Evolutionary conservation across 2,113 vertebrate species (phyloP).

Genomic region (Herpetotheres cachinnans): DNA sequence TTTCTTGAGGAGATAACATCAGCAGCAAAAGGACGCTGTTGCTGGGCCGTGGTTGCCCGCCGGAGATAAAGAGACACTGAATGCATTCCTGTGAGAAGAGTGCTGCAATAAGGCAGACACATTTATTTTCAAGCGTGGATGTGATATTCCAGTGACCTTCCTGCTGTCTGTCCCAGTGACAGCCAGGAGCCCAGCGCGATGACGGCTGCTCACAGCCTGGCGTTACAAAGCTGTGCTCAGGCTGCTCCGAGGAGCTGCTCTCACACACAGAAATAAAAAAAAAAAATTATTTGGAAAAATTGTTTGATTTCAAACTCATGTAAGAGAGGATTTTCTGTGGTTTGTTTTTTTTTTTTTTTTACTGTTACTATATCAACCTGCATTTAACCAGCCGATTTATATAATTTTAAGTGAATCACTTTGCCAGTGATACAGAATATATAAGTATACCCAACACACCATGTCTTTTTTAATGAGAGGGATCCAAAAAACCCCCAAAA

Average conservation of each 20-base stretch:
- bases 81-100: not conserved
- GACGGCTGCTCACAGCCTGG: not conserved
- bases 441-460: not conserved
- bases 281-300: not conserved
- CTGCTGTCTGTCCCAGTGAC: not conserved
- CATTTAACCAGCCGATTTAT: not conserved
- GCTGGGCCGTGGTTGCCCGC: not conserved
- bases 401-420: not conserved
- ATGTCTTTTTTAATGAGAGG: not conserved
- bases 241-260: not conserved
- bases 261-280: not conserved
- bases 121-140: not conserved
- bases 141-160: conserved; percentile 27
- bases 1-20: not conserved
- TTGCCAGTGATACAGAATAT: not conserved
- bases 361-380: conserved; percentile 49
- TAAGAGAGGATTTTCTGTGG: not conserved
- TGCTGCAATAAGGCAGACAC: not conserved
- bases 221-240: rapidly evolving
- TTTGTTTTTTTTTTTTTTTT: not conserved
- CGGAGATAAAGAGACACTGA: not conserved
- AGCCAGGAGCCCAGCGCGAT: not conserved
- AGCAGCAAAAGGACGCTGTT: not conserved
- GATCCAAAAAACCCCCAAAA: not conserved
- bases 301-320: not conserved